Conservation (phyloP, 2,797 vertebrate species). For the Fundulus diaphanus region DNA sequence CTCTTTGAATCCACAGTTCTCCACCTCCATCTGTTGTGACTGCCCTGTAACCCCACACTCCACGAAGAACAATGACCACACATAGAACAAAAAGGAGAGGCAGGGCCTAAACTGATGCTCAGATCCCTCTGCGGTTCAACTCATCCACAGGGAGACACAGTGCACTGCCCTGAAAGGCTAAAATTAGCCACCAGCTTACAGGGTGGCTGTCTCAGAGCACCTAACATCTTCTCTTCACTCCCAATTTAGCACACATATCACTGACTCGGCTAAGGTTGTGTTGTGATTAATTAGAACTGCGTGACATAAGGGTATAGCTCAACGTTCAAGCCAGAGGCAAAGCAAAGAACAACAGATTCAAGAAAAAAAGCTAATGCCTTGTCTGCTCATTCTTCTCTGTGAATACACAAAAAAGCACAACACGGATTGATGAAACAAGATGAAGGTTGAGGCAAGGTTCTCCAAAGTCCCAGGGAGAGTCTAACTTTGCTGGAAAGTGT, state of each 20-base stretch:
- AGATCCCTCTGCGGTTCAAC: slow-evolving; percentile 70
- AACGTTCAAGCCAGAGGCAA: slow-evolving; percentile 11
- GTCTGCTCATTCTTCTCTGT: slow-evolving; percentile 39
- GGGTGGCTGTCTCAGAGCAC: slow-evolving; percentile 72
- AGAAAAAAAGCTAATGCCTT: slow-evolving; percentile 41
- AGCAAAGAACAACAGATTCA: slow-evolving; percentile 44
- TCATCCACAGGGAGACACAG: slow-evolving; percentile 69
- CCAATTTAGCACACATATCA: slow-evolving; percentile 50
- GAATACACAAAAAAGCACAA: slow-evolving; percentile 15
- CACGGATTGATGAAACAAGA: slow-evolving; percentile 17
- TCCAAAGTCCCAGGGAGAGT: slow-evolving; percentile 48
- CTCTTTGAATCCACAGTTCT: slow-evolving; percentile 63
- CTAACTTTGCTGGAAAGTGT: slow-evolving; percentile 58
- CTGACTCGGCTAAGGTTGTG: slow-evolving; percentile 21
- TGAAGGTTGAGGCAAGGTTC: slow-evolving; percentile 41
- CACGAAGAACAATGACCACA: slow-evolving; percentile 69
- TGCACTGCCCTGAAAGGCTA: slow-evolving; percentile 76
- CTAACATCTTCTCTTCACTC: slow-evolving; percentile 58
- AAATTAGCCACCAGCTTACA: slow-evolving; percentile 80
- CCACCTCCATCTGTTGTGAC: slow-evolving; percentile 51
- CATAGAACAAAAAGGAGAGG: slow-evolving; percentile 60
- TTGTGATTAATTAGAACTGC: slow-evolving; percentile 34
- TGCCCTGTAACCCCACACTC: slow-evolving; percentile 62
- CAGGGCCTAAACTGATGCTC: slow-evolving; percentile 67
- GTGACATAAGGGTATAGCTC: slow-evolving; percentile 47